Conservation (phyloP, 2,113 vertebrate species). For the Limanda limanda region DNA sequence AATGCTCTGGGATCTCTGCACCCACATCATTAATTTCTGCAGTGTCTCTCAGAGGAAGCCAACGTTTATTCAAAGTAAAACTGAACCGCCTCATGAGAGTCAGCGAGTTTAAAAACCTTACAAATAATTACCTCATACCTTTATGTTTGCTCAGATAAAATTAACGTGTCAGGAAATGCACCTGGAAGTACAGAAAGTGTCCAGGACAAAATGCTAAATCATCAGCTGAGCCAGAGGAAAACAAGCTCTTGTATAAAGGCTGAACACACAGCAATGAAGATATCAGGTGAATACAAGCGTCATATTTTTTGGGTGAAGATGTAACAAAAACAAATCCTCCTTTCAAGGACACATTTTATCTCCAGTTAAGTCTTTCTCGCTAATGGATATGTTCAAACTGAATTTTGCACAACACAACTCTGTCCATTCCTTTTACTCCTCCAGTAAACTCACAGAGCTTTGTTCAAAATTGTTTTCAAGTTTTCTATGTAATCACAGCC, state of each 20-base stretch:
- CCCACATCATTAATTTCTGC: constrained; percentile 19
- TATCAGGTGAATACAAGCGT: not conserved
- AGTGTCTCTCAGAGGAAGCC: not conserved
- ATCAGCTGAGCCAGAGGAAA: not conserved
- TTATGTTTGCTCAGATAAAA: not conserved
- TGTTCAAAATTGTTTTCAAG: no score
- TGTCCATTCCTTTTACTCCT: no score
- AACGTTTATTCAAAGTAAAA: constrained; percentile 4
- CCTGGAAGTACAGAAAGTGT: not conserved
- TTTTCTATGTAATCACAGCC: no score
- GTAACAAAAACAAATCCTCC: no score
- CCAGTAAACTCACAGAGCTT: no score
- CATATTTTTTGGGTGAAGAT: not conserved
- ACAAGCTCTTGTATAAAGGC: not conserved
- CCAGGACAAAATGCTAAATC: not conserved
- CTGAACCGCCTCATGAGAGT: not conserved
- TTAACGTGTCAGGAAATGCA: not conserved
- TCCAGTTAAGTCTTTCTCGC: not conserved
- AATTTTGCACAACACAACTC: no score
- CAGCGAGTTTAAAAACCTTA: not conserved
- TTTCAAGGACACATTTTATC: no score
- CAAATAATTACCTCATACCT: not conserved
- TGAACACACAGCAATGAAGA: not conserved
- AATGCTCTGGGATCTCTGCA: not conserved
- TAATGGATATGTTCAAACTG: no score